These are phyloP conservation scores for Amblyteles armatorius DNA, from an alignment of 2,888 invertebrate species.

Conservation along the genomic window DNA sequence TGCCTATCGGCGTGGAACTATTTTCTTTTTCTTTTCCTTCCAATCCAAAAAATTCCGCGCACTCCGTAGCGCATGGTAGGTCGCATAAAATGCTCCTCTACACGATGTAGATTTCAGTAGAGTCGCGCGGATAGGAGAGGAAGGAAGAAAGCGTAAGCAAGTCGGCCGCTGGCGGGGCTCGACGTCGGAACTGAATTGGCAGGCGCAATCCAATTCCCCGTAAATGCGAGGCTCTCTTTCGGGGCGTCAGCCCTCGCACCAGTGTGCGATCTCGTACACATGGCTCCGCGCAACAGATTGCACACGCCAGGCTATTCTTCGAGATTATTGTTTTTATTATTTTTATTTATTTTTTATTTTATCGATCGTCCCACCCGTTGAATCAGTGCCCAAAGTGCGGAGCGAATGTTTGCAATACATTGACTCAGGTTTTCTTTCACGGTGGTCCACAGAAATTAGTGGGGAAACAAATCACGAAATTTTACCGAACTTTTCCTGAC, in stretches of 20 bases:
- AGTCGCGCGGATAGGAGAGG: neutral
- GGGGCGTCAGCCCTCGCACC: constrained; percentile 39
- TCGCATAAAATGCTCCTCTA: neutral
- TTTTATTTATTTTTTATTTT: constrained; percentile 11
- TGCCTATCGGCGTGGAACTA: constrained; percentile 56
- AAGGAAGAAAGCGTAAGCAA: neutral
- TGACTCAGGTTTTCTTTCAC: neutral
- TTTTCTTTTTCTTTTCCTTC: constrained; percentile 33
- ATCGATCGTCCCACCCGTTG: neutral
- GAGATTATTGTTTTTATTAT: neutral
- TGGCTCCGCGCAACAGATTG: constrained; percentile 20
- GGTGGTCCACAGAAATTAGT: too few species aligned
- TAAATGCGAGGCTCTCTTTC: constrained; percentile 46
- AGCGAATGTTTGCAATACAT: neutral
- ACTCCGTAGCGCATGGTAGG: neutral
- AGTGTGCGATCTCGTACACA: constrained; percentile 2
- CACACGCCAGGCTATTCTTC: constrained; percentile 16
- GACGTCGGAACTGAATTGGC: constrained; percentile 42
- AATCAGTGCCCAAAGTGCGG: neutral
- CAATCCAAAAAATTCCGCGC: constrained; percentile 35
- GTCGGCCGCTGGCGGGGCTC: constrained; percentile 24
- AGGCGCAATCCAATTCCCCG: constrained; percentile 60
- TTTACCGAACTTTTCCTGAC: too few species aligned
- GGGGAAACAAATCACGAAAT: neutral
- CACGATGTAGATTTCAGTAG: neutral